Percentiles rank a stretch among this genome's conserved stretches.
phyloP scores from a whole-genome alignment of 2,113 vertebrate species.

The Istiophorus platypterus region DNA sequence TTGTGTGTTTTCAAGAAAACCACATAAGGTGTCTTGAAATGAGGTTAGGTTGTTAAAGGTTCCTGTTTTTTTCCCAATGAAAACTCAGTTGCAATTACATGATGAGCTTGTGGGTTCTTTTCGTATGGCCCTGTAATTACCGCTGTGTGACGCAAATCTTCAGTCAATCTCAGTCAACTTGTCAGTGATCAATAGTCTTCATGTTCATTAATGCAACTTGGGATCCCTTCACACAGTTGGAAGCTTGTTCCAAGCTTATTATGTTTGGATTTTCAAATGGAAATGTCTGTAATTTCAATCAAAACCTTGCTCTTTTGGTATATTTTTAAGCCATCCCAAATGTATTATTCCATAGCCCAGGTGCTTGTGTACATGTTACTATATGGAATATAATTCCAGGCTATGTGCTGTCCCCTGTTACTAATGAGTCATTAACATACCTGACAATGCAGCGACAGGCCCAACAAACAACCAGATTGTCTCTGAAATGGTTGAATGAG shows the following conservation, averaged over 20 bases:
- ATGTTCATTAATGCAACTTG: not conserved
- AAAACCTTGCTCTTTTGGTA: not conserved
- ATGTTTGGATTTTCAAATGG: not conserved
- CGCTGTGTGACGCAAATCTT: not conserved
- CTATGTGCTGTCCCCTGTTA: not conserved
- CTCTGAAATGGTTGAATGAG: not conserved
- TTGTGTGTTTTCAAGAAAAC: no score
- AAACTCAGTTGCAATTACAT: not conserved
- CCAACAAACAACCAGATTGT: constrained; percentile 17
- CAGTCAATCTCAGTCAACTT: not conserved
- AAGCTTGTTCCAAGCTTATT: not conserved
- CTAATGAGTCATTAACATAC: constrained; percentile 9
- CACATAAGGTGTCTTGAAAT: no score
- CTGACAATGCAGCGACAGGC: not conserved
- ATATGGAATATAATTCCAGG: not conserved
- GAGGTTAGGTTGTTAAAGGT: not conserved
- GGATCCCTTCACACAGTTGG: not conserved
- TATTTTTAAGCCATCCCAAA: not conserved
- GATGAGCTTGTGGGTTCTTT: not conserved
- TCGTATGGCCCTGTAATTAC: not conserved
- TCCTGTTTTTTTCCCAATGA: not conserved
- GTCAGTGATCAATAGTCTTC: not conserved
- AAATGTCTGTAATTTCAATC: not conserved
- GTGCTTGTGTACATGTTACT: not conserved
- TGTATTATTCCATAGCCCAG: not conserved